Evolutionary conservation across 2,888 invertebrate species (phyloP), one percentile per base, ranked within the genome.

Genomic region (Anoplius nigerrimus): DNA sequence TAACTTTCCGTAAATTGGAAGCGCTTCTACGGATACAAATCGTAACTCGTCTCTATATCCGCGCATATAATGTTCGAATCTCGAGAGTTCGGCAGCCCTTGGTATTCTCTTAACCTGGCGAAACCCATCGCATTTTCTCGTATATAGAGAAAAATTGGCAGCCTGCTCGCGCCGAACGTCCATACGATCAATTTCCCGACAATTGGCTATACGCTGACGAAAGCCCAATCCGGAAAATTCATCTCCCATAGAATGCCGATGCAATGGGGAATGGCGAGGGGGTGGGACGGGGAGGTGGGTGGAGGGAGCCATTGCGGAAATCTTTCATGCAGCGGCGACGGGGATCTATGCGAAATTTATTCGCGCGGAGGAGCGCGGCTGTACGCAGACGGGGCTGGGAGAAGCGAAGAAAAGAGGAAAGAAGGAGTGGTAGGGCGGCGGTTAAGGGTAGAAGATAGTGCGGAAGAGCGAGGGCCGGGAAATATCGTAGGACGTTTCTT

Each of bases 401-500:
- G 34, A 48, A 34, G 34, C 54, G 48, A 16, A 15, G 52, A 59
- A 43, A 55, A 22, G 22, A 52, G 63, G 66, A 57, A 51, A 58
- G 57, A 21, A 52, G 54, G 62, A 71, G 68, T 72, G 61, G 48
- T 11, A 16, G 48, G 48, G 48, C 6, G 16, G 16, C 48, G 48
- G 16, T 16, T 18, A 48, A 48, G 48, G 54, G 53, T 20, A 18
- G 45, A 21, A 48, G 43, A 55, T 4, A 42, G 21, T 34, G 61
- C 22, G 18, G 61, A 13, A 8, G 2, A 42, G 16, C 58, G 52
- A 61, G 48, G 57, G 52, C 48, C 1, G 43, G 58, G 64, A 65
- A 70, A 74, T 72, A 67, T 65, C 54, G 42, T 56, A 51, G 64
- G 58, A 69, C 65, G 63, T 72, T 74, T 64, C 68, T 72, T 52